Percentiles rank a stretch among this genome's conserved stretches.
Evolutionary conservation across 2,888 invertebrate genomes (phyloP).

Genomic region (Coecobrya sp.): DNA sequence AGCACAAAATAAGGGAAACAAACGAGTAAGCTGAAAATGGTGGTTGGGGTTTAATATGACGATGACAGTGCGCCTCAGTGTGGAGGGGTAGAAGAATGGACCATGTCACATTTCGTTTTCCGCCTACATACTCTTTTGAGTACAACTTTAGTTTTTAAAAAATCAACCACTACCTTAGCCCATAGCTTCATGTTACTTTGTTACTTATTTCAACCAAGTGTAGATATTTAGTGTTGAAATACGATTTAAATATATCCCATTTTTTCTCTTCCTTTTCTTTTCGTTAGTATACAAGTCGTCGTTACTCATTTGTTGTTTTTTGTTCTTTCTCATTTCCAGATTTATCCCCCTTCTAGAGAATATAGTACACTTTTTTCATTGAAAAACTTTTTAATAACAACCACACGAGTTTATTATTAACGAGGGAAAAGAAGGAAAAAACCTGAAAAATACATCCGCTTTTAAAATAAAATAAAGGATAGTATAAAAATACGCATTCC

Average conservation of each 20-base stretch:
- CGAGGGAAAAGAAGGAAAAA: conserved; percentile 7
- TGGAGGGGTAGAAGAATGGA: neutral
- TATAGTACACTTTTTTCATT: conserved; percentile 53
- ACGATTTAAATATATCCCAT: neutral
- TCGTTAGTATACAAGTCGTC: neutral
- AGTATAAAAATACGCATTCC: too few relatives aligned
- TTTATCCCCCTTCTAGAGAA: conserved; percentile 8
- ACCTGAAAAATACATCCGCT: neutral
- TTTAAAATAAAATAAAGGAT: conserved; percentile 2
- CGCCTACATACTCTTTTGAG: neutral
- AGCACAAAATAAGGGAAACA: too few relatives aligned
- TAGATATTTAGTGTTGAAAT: neutral
- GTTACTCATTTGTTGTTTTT: conserved; percentile 38
- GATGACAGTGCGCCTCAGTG: too few relatives aligned
- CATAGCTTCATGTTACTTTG: neutral
- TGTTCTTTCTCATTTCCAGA: conserved; percentile 37
- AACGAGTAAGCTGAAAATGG: neutral
- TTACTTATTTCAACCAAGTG: too few relatives aligned
- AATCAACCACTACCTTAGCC: neutral
- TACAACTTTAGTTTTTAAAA: neutral
- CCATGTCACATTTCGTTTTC: neutral
- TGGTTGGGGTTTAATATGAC: neutral
- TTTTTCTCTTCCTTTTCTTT: neutral
- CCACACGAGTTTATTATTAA: conserved; percentile 65
- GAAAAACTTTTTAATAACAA: conserved; percentile 74